phyloP scores from a whole-genome alignment of 2,113 vertebrate genomes.

The Chelonoidis abingdonii region DNA sequence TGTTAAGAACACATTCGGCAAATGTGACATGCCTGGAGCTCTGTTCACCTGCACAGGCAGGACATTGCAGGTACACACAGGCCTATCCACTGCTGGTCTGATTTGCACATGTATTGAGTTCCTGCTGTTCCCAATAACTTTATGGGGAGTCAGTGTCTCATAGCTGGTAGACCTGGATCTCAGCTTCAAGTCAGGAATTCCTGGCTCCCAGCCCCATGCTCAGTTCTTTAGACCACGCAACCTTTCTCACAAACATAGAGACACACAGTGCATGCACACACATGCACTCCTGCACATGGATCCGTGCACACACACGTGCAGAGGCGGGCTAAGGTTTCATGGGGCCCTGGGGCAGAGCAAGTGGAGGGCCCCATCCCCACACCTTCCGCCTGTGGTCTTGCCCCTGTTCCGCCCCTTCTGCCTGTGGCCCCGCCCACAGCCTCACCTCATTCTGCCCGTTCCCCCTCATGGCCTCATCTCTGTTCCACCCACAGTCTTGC shows the following conservation, averaged over 20 bases:
- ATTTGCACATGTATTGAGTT: too few relatives aligned
- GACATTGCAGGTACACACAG: neutral
- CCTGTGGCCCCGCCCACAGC: too few relatives aligned
- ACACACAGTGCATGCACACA: too few relatives aligned
- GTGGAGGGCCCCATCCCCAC: neutral
- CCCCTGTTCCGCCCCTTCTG: neutral
- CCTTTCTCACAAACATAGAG: too few relatives aligned
- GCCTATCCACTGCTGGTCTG: too few relatives aligned
- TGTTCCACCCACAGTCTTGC: too few relatives aligned
- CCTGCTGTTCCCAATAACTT: neutral
- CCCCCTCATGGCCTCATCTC: neutral
- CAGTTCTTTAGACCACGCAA: neutral
- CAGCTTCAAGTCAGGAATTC: neutral
- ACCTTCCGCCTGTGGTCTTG: too few relatives aligned
- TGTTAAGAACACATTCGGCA: neutral
- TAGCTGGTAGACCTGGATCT: neutral
- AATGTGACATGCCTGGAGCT: neutral
- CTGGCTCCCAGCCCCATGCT: neutral
- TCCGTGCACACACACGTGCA: fast-evolving
- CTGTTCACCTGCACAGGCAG: neutral
- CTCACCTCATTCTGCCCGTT: neutral
- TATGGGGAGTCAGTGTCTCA: neutral
- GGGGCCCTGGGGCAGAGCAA: neutral
- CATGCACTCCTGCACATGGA: fast-evolving
- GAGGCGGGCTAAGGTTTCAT: fast-evolving